Base-by-base conservation (phyloP, 2,113 vertebrate species). In the Crotalus tigris region DNA sequence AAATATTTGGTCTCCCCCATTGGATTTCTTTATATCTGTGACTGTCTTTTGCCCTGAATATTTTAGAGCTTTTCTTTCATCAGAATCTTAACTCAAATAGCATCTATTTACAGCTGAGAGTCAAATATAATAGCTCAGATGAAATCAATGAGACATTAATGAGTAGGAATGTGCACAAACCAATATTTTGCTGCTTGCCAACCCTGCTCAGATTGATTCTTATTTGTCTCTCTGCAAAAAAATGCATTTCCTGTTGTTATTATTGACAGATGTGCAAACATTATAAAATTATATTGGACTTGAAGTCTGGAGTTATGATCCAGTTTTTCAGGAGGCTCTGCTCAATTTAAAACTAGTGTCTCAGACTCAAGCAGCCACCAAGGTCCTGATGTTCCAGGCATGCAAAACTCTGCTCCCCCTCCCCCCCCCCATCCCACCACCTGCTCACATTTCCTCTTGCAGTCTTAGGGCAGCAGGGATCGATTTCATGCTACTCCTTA, bases 401-500 rank as follows among this genome's bases (percentile, higher is more conserved):
- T 95, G 95, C 94, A 89, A 91, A 69, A 69, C 13, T 13, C 61
- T 69, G 61, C 61, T 95, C 90, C 91, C 94, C 44, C 39, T 2
- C 39, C 39, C 39, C n/a, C 92, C 91, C 94, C 95, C 1, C 7
- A 75, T 3, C 29, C 24, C 49, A 95, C 97, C 97, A 97, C 96
- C 96, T 97, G 97, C 94, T 97, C 93, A 1, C 87, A 95, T 93
- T 93, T 95, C 92, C 95, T 94, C 95, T 94, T 91, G 89, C 91
- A 26, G 89, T 96, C 93, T 90, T 92, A 92, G 93, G 94, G 95
- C 95, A 97, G 95, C 93, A 95, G 95, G 96, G 96, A 89, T 94
- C 85, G 95, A 97, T 97, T 96, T 97, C 95, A 97, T 95, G 96
- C 93, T 97, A 0, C 61, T 94, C 92, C 96, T 97, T 93, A 94